Base-by-base conservation (phyloP, 2,797 vertebrate genomes). In the Aldrovandia affinis region DNA sequence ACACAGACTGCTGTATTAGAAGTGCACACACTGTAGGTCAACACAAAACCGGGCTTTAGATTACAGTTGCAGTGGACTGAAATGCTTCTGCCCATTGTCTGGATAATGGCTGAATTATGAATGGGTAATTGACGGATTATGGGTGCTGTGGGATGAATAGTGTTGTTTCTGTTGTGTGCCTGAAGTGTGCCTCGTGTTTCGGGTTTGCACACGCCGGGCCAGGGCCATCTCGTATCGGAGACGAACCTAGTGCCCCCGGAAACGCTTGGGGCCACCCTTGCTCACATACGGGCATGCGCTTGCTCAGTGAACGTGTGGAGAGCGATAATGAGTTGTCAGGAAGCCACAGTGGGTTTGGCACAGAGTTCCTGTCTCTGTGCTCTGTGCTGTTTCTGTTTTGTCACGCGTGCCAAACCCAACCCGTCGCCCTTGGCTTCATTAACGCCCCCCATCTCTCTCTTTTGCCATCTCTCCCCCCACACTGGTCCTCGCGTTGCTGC, bases 361-460 rank as follows among this genome's bases (percentile, higher is more conserved):
- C 70, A 25, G 20, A 42, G 36, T 44, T 44, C 33, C 33, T 12
- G 4, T 54, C 79, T 73, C 80, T n/a, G n/a, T n/a, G n/a, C 82
- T 80, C 88, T 87, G 86, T 87, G 39, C 83, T 87, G 20, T 85
- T 80, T 25, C 81, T 73, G 65, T 28, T 12, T 52, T 82, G 15
- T 5, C 42, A 20, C 42, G 2, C 42, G 25, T n/a, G 4, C 73
- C 73, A 73, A 73, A 39, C 30, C 68, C 68, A 47, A 47, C 39
- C 22, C 25, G 73, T n/a, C 42, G 42, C 73, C 39, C 22, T 39
- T 77, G 33, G 39, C 73, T 47, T 77, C 70, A 42, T 57, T 44
- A 83, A 50, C 75, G 9, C 82, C 9, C 14, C 12, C 47, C 22
- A 36, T 59, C 30, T 75, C 86, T 39, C 75, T 42, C 28, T 25